Evolutionary conservation across 2,113 vertebrate species (phyloP).

Genomic region (Platysteira castanea): DNA sequence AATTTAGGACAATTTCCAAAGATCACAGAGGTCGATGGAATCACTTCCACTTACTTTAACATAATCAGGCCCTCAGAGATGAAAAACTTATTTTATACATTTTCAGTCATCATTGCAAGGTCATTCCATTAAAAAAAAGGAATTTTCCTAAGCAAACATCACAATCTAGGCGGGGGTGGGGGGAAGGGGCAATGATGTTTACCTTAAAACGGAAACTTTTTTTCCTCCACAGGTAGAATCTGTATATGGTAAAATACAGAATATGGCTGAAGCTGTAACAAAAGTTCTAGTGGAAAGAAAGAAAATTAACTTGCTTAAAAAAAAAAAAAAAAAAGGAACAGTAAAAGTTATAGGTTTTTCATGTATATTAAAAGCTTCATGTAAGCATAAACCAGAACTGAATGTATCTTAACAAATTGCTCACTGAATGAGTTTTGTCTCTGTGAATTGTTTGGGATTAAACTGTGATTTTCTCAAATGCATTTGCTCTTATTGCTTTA

Average conservation of each 20-base stretch:
- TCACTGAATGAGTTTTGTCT: conserved; percentile 9
- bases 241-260: conserved; percentile 24
- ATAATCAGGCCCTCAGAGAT: conserved; percentile 21
- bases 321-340: not conserved
- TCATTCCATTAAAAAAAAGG: conserved; percentile 2
- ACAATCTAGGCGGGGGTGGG: too few species aligned
- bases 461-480: not conserved
- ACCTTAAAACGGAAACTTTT: conserved; percentile 22
- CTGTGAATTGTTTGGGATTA: not conserved
- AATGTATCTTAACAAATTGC: not conserved
- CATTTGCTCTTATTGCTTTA: not conserved
- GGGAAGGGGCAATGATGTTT: conserved; percentile 52
- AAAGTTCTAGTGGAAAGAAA: not conserved
- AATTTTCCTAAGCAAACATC: conserved; percentile 19
- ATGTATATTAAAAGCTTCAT: not conserved
- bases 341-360: not conserved
- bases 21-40: not conserved
- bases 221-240: not conserved
- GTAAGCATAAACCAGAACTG: conserved; percentile 12
- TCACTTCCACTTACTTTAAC: not conserved
- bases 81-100: conserved; percentile 1
- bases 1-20: conserved; percentile 8
- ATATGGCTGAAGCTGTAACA: not conserved
- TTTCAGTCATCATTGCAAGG: not conserved
- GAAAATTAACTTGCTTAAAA: not conserved